Evolutionary conservation across 2,113 vertebrate genomes (phyloP), one percentile per base, ranked within the genome.

Genomic region (Erythrocercus mccallii): DNA sequence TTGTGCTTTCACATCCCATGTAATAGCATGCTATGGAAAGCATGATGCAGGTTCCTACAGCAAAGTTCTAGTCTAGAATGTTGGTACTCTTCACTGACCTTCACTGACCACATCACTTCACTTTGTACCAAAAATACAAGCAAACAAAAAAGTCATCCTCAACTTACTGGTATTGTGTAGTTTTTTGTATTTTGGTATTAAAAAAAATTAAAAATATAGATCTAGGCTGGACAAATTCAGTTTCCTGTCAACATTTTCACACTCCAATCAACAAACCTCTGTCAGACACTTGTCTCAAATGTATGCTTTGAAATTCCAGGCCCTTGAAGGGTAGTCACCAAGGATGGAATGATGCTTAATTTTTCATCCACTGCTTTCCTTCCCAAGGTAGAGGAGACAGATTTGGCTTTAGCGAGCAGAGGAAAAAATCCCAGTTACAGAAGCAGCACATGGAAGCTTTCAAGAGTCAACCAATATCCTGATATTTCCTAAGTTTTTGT

Each of bases 1-100:
- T 12, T 50, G 8, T 23, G 5, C 45, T 80, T 86, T 74, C 40
- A 31, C 12, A 7, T 70, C 35, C 64, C 58, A n/a, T 0, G 0
- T 8, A 6, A 3, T 42, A 27, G 19, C 7, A 1, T 58, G 3
- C 38, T 60, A 50, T 4, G 51, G 58, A 50, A 51, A 37, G 19
- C 30, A 38, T 25, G 18, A 25, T 51, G 7, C 0, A 33, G 20
- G 9, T 30, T 72, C 92, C 79, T 85, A 66, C 5, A 15, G 30
- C 8, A 14, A 70, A 56, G 16, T 66, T 21, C 27, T 64, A 68
- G 12, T 20, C 35, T 76, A 16, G 54, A 70, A 57, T 0, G 2
- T 54, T 33, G 35, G 25, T 82, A 73, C 30, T 10, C 61, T 69
- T 84, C 31, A 37, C 4, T 66, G 47, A 42, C 14, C 13, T 42